Evolutionary conservation across 1,140 invertebrate species (phyloP).

Genomic region (Hypothenemus hampei): DNA sequence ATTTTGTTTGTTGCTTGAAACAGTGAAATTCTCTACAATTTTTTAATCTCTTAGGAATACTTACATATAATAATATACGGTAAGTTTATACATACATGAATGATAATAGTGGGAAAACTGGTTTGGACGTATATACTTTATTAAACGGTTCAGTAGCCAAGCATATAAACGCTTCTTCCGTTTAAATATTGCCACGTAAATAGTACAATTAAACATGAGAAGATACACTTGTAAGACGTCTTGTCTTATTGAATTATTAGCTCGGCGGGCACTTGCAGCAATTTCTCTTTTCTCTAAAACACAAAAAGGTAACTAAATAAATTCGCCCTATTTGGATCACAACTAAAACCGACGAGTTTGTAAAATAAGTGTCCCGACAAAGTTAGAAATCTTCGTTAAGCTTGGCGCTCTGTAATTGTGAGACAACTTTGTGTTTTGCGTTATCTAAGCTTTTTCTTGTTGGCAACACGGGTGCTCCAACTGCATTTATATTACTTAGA

Average conservation of each 20-base stretch:
- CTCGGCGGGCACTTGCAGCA: neutral
- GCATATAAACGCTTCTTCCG: slow-evolving; percentile 1
- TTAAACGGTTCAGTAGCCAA: neutral
- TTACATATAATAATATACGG: too few species aligned
- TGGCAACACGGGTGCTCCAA: too few species aligned
- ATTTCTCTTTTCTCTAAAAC: neutral
- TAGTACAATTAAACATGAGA: neutral
- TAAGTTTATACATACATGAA: slow-evolving; percentile 8
- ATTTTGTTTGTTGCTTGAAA: neutral
- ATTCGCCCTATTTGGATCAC: neutral
- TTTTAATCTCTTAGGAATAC: neutral
- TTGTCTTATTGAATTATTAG: neutral
- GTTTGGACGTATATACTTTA: neutral
- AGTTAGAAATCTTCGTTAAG: too few species aligned
- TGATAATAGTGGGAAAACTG: slow-evolving; percentile 5
- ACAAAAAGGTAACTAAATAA: neutral
- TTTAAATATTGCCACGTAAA: neutral
- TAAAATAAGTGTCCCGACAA: too few species aligned
- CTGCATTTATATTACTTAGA: too few species aligned
- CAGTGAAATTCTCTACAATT: neutral
- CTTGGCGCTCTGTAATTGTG: too few species aligned
- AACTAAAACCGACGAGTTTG: neutral
- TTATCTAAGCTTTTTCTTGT: too few species aligned
- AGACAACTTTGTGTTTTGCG: too few species aligned
- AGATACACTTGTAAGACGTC: neutral